Conservation (phyloP, 2,113 vertebrate species). For the Abramis brama region DNA sequence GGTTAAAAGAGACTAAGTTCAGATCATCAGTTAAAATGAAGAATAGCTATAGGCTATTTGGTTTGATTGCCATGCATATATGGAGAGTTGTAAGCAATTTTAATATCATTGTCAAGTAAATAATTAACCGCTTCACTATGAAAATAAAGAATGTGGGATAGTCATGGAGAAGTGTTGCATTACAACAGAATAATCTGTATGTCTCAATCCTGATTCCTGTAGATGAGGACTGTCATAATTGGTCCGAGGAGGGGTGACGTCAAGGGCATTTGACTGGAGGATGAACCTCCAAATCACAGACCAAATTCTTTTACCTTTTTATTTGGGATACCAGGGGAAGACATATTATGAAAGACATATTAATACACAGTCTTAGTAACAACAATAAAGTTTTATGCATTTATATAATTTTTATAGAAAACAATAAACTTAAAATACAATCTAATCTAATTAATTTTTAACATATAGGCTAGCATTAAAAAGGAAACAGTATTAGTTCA, state of each 20-base stretch:
- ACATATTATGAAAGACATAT: neutral
- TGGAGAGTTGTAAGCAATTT: neutral
- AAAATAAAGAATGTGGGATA: neutral
- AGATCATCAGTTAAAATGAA: neutral
- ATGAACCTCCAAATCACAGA: neutral
- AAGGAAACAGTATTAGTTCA: neutral
- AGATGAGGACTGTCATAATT: neutral
- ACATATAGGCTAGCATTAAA: neutral
- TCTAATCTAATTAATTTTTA: neutral
- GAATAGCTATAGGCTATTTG: neutral
- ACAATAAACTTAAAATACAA: neutral
- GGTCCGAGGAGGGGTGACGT: neutral
- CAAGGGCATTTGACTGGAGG: neutral
- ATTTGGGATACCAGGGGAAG: neutral
- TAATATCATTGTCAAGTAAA: neutral
- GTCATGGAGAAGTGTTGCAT: neutral
- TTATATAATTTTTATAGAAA: too few species aligned
- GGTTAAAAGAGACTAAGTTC: neutral
- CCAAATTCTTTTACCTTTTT: neutral
- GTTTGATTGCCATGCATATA: neutral
- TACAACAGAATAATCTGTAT: neutral
- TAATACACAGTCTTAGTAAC: neutral
- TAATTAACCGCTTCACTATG: neutral
- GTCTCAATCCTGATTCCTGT: neutral
- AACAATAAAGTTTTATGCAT: neutral